Evolutionary conservation across 2,113 vertebrate genomes (phyloP).

Genomic region (Anarrhichthys ocellatus): DNA sequence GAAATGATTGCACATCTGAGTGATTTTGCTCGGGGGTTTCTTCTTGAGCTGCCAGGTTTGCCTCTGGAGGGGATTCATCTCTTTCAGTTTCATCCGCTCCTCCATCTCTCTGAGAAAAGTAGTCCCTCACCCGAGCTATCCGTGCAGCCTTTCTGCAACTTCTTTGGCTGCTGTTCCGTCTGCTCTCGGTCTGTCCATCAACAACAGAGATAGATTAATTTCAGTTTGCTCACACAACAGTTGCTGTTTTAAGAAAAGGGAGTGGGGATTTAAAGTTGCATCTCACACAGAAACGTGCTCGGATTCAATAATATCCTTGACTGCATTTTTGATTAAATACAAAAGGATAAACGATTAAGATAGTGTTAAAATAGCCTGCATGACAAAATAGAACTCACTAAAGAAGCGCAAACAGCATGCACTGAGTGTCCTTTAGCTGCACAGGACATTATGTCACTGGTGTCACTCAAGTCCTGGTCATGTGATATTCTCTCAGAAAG

Average conservation of each 20-base stretch:
- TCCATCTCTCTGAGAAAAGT: constrained; percentile 60
- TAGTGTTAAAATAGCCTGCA: not conserved
- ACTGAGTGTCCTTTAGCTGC: constrained; percentile 21
- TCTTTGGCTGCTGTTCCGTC: constrained; percentile 55
- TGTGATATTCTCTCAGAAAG: constrained; percentile 38
- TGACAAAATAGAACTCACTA: constrained; percentile 18
- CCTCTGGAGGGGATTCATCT: constrained; percentile 27
- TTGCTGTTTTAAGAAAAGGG: not conserved
- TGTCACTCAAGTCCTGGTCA: constrained; percentile 34
- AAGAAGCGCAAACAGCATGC: constrained; percentile 20
- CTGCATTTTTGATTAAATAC: not conserved
- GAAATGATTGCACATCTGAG: not conserved
- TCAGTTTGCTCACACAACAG: constrained; percentile 10
- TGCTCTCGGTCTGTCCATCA: constrained; percentile 73
- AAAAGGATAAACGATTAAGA: not conserved
- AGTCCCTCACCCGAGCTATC: constrained; percentile 67
- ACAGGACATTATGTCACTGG: constrained; percentile 20
- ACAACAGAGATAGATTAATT: constrained; percentile 44
- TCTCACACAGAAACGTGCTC: not conserved
- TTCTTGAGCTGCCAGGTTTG: constrained; percentile 3
- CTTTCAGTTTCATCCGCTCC: constrained; percentile 16
- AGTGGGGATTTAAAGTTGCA: constrained; percentile 8
- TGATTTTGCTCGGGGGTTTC: constrained; percentile 10
- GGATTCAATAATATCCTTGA: not conserved
- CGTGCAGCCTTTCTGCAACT: constrained; percentile 69